Conservation (phyloP, 2,888 invertebrate genomes). For the Galerucella calmariensis region DNA sequence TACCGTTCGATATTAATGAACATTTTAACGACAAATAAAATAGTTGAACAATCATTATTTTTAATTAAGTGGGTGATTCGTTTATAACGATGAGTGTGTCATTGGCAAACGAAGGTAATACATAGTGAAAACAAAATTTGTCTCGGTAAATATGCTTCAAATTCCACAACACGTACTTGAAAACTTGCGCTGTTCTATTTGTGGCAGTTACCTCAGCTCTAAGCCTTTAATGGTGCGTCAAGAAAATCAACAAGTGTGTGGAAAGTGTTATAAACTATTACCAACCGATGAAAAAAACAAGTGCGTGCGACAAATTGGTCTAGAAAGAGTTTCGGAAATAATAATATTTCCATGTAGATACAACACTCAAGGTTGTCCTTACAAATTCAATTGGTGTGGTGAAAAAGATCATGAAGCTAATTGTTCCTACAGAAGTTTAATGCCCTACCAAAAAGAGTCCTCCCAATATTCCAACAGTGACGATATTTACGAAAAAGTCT, state of each 20-base stretch:
- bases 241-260: slow-evolving; percentile 53
- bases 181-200: slow-evolving; percentile 52
- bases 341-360: slow-evolving; percentile 55
- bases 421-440: slow-evolving; percentile 47
- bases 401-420: slow-evolving; percentile 52
- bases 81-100: background rate
- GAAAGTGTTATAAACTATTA: slow-evolving; percentile 56
- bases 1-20: background rate
- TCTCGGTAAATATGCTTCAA: slow-evolving; percentile 47
- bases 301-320: slow-evolving; percentile 52
- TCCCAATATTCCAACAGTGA: background rate
- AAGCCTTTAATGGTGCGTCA: slow-evolving; percentile 50
- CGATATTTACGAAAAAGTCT: background rate
- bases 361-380: slow-evolving; percentile 49
- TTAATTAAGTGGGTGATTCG: background rate
- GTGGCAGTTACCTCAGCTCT: slow-evolving; percentile 53
- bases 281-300: slow-evolving; percentile 50
- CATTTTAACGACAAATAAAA: background rate
- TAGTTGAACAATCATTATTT: slow-evolving; percentile 1
- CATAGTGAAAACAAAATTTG: background rate
- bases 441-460: background rate
- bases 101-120: background rate
- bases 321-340: slow-evolving; percentile 52
- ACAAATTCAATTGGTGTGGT: slow-evolving; percentile 49
- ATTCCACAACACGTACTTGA: slow-evolving; percentile 50